Evolutionary conservation across 2,797 vertebrate species (phyloP).

Genomic region (Pseudocheirus occidentalis): DNA sequence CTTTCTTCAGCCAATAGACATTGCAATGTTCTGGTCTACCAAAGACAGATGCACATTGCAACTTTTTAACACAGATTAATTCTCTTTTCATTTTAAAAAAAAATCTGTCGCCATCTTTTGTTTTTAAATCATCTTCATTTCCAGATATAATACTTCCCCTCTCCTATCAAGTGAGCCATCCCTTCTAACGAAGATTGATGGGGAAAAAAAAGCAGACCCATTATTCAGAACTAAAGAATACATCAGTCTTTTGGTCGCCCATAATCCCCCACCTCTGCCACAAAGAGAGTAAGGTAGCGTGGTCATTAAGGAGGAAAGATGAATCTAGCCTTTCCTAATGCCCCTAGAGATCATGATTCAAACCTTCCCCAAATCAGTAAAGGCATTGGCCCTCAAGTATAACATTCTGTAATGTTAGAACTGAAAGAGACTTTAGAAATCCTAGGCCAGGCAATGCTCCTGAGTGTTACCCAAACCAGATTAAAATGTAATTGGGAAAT

Average conservation of each 20-base stretch:
- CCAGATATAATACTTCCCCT: not conserved
- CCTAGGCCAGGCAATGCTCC: not conserved
- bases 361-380: not conserved
- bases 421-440: not conserved
- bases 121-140: not conserved
- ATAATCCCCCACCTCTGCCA: not conserved
- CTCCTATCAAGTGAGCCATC: not conserved
- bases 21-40: not conserved
- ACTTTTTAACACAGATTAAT: not conserved
- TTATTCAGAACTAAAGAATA: not conserved
- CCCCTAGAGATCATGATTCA: not conserved
- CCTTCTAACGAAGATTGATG: not conserved
- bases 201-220: not conserved
- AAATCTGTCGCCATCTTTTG: not conserved
- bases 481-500: not conserved
- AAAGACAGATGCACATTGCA: not conserved
- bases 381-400: not conserved
- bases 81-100: not conserved
- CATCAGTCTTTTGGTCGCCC: not conserved
- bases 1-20: not conserved
- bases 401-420: not conserved
- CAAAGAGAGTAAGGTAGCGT: not conserved
- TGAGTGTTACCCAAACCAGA: not conserved
- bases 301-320: not conserved
- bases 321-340: not conserved